Evolutionary conservation across 2,113 vertebrate genomes (phyloP).

Genomic region (Oreochromis tanganicae): DNA sequence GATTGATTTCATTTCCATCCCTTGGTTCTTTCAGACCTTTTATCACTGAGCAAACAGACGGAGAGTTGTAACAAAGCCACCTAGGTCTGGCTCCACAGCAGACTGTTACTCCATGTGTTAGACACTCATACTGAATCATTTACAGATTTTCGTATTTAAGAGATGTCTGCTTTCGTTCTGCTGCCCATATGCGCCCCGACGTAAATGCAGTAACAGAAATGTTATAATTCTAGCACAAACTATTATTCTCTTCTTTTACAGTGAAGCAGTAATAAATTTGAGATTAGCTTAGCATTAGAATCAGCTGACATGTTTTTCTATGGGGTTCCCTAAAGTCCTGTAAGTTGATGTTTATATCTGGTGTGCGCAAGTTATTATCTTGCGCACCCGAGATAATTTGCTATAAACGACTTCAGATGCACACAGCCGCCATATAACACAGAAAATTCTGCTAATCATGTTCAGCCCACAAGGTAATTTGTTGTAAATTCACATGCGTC

Average conservation of each 20-base stretch:
- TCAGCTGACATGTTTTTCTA: not conserved
- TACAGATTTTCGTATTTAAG: constrained; percentile 47
- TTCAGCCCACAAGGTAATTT: not conserved
- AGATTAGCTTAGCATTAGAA: not conserved
- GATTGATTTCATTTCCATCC: constrained; percentile 50
- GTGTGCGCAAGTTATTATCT: not conserved
- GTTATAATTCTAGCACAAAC: not conserved
- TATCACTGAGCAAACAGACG: constrained; percentile 51
- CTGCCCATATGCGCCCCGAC: constrained; percentile 33
- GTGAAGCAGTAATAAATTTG: not conserved
- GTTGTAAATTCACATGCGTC: not conserved
- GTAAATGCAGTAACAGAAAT: not conserved
- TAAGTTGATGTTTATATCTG: not conserved
- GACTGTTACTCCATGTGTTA: constrained; percentile 61
- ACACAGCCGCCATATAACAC: not conserved
- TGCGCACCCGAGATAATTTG: not conserved
- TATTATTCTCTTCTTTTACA: not conserved
- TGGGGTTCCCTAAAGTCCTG: not conserved
- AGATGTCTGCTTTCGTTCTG: constrained; percentile 48
- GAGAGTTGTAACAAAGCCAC: constrained; percentile 56
- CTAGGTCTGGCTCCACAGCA: constrained; percentile 47
- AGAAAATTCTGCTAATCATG: not conserved
- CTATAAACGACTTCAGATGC: not conserved
- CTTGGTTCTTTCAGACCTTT: constrained; percentile 16
- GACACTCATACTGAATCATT: constrained; percentile 38